phyloP scores from a whole-genome alignment of 2,888 invertebrate genomes.

The Nymphalis urticae region DNA sequence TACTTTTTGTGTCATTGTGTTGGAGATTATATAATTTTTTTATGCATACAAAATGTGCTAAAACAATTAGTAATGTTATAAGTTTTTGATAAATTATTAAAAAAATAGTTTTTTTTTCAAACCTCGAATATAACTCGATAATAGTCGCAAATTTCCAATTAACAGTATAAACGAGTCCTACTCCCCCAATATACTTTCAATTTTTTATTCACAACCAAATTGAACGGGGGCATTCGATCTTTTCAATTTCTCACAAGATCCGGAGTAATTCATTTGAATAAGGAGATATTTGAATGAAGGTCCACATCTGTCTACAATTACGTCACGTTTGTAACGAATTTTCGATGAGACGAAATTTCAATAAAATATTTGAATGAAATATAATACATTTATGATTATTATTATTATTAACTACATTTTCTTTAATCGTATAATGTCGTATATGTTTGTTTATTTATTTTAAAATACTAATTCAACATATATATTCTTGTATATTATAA shows the following conservation, averaged over 20 bases:
- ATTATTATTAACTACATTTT: too few species aligned
- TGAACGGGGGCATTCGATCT: conserved; percentile 12
- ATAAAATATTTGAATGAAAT: too few species aligned
- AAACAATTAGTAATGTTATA: too few species aligned
- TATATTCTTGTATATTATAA: too few species aligned
- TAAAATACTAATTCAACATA: too few species aligned
- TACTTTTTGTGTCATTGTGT: too few species aligned
- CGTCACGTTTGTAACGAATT: conserved; percentile 9
- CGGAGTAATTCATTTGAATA: conserved; percentile 27
- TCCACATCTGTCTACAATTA: conserved; percentile 19
- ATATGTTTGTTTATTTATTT: too few species aligned
- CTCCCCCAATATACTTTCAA: conserved; percentile 14
- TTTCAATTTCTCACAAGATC: conserved; percentile 21
- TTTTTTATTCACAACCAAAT: conserved; percentile 18
- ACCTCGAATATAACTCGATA: not conserved
- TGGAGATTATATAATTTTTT: too few species aligned
- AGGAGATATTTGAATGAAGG: conserved; percentile 26
- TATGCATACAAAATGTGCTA: too few species aligned
- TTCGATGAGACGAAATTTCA: not conserved
- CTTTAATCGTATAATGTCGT: too few species aligned
- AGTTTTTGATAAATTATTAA: too few species aligned
- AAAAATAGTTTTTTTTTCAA: not conserved
- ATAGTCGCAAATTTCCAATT: conserved; percentile 8
- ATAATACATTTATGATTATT: too few species aligned
- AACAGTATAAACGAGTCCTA: conserved; percentile 10